These are phyloP conservation scores for Apodemia mormo DNA, from an alignment of 2,888 invertebrate genomes.

Conservation along the genomic window DNA sequence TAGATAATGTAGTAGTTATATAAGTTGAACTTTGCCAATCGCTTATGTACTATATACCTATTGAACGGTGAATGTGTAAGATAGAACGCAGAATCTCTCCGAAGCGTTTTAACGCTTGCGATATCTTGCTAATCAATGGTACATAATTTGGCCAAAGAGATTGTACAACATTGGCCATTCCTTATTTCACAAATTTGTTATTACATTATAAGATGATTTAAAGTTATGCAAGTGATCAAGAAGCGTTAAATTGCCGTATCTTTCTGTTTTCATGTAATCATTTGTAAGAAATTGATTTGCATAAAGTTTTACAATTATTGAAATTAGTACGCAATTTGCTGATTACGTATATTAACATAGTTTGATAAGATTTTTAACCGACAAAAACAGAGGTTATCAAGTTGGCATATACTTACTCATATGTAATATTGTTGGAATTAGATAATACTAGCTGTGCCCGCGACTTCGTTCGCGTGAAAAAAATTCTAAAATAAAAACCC, in stretches of 20 bases:
- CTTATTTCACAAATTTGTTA: conserved; percentile 20
- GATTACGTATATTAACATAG: neutral
- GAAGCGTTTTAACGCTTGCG: neutral
- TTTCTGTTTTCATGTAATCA: conserved; percentile 21
- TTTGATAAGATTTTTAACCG: too few species aligned
- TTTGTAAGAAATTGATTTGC: conserved; percentile 18
- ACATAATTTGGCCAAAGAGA: conserved; percentile 10
- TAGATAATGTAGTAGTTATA: too few species aligned
- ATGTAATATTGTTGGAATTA: too few species aligned
- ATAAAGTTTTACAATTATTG: neutral
- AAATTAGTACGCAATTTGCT: neutral
- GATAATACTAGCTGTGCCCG: too few species aligned
- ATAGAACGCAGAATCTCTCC: too few species aligned
- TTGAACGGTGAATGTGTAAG: too few species aligned
- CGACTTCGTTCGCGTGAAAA: too few species aligned
- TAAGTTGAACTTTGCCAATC: too few species aligned
- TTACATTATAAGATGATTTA: conserved; percentile 20
- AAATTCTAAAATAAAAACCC: too few species aligned
- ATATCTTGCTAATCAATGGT: neutral
- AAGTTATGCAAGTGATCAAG: conserved; percentile 23
- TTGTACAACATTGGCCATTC: conserved; percentile 10
- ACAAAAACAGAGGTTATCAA: too few species aligned
- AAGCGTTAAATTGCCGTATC: conserved; percentile 22
- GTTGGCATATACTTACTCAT: too few species aligned
- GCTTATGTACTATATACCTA: too few species aligned